These are phyloP conservation scores for Oithona nana DNA, from an alignment of 2,888 invertebrate genomes.

Conservation along the genomic window DNA sequence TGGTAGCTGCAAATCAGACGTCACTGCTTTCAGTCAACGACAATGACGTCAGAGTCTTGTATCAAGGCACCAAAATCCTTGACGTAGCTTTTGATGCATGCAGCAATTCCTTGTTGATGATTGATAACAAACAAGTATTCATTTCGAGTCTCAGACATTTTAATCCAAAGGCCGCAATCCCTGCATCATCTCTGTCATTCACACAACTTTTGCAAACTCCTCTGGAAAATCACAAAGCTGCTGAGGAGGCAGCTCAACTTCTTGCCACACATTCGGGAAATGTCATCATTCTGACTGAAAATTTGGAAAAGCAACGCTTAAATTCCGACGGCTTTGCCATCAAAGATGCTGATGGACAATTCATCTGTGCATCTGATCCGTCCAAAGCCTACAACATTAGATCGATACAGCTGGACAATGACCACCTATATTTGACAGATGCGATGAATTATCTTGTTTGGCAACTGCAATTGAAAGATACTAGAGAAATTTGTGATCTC, in stretches of 20 bases:
- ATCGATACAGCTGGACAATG: not conserved
- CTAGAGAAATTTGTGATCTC: not conserved
- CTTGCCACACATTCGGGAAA: not conserved
- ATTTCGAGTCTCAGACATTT: too few species aligned
- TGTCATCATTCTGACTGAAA: not conserved
- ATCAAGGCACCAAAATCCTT: too few species aligned
- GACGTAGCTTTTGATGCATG: too few species aligned
- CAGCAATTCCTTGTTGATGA: not conserved
- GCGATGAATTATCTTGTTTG: not conserved
- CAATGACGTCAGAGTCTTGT: too few species aligned
- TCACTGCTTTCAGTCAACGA: too few species aligned
- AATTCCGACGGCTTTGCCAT: not conserved
- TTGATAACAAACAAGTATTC: not conserved
- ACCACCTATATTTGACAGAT: not conserved
- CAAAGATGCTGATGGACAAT: not conserved
- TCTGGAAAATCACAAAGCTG: too few species aligned
- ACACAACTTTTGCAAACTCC: too few species aligned
- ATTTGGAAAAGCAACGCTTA: not conserved
- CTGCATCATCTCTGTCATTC: too few species aligned
- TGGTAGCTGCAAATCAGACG: too few species aligned
- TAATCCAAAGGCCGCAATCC: too few species aligned
- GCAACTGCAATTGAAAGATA: not conserved
- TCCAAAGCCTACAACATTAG: not conserved
- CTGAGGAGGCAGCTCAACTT: too few species aligned
- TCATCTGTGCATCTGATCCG: not conserved